Evolutionary conservation across 2,888 invertebrate genomes (phyloP).

Genomic region (Erebia ligea): DNA sequence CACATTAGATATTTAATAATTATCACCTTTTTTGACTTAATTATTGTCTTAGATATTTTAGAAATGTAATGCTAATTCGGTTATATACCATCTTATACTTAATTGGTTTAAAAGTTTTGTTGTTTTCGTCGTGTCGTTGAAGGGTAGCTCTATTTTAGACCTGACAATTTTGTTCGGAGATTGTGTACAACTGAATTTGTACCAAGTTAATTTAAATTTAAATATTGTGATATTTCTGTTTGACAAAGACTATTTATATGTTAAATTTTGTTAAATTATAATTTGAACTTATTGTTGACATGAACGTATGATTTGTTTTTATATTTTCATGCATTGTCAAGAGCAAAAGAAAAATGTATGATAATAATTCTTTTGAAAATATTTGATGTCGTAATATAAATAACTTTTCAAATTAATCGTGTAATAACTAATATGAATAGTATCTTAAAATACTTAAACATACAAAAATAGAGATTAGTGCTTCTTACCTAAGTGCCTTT

Average conservation of each 20-base stretch:
- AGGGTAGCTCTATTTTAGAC: too few relatives aligned
- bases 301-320: background rate
- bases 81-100: too few relatives aligned
- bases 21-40: background rate
- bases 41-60: background rate
- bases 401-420: too few relatives aligned
- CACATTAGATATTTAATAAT: background rate
- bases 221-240: slow-evolving; percentile 17
- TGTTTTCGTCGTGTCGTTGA: too few relatives aligned
- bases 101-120: too few relatives aligned
- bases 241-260: slow-evolving; percentile 7
- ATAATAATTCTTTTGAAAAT: too few relatives aligned
- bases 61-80: background rate
- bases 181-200: background rate
- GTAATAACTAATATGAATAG: too few relatives aligned
- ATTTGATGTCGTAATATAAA: too few relatives aligned
- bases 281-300: background rate
- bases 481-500: slow-evolving; percentile 27
- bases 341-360: background rate
- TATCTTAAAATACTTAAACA: background rate
- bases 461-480: slow-evolving; percentile 6
- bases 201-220: background rate
- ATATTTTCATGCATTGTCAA: background rate
- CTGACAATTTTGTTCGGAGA: too few relatives aligned
- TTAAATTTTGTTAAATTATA: background rate